Percentiles rank a stretch among this genome's conserved stretches.
These are phyloP conservation scores for Cheumatopsyche charites DNA, from an alignment of 1,140 invertebrate genomes.

Conservation along the genomic window DNA sequence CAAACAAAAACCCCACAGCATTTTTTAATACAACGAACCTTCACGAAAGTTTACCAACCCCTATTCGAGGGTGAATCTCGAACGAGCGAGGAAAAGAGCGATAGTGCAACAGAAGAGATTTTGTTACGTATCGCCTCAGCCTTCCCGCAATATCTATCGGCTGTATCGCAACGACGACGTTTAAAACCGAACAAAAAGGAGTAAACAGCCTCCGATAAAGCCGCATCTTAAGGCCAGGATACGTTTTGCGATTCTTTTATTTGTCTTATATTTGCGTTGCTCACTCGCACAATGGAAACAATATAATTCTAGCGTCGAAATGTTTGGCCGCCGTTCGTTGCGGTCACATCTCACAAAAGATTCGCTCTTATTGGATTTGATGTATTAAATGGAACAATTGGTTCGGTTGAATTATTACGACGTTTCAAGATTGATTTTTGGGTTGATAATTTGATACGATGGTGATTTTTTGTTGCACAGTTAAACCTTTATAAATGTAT, in stretches of 20 bases:
- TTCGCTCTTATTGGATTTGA: slow-evolving; percentile 13
- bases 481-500: too few species aligned
- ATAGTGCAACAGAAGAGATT: slow-evolving; percentile 24
- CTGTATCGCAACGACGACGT: slow-evolving; percentile 26
- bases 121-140: neutral
- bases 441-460: too few species aligned
- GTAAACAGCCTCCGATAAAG: slow-evolving; percentile 32
- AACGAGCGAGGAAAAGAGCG: neutral
- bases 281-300: slow-evolving; percentile 22
- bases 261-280: slow-evolving; percentile 1
- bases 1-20: too few species aligned
- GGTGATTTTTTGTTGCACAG: too few species aligned
- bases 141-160: neutral
- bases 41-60: too few species aligned
- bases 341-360: slow-evolving; percentile 19
- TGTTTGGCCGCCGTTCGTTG: neutral
- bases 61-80: neutral
- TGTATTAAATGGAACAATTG: slow-evolving; percentile 18
- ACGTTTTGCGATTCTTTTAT: neutral
- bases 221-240: slow-evolving; percentile 10
- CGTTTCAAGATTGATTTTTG: too few species aligned
- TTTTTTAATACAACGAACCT: too few species aligned
- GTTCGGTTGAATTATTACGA: neutral
- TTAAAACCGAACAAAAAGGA: slow-evolving; percentile 19
- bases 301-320: slow-evolving; percentile 12